Percentiles rank a stretch among this genome's conserved stretches.
Evolutionary conservation across 2,797 vertebrate genomes (phyloP).

Genomic region (Pangasius djambal): DNA sequence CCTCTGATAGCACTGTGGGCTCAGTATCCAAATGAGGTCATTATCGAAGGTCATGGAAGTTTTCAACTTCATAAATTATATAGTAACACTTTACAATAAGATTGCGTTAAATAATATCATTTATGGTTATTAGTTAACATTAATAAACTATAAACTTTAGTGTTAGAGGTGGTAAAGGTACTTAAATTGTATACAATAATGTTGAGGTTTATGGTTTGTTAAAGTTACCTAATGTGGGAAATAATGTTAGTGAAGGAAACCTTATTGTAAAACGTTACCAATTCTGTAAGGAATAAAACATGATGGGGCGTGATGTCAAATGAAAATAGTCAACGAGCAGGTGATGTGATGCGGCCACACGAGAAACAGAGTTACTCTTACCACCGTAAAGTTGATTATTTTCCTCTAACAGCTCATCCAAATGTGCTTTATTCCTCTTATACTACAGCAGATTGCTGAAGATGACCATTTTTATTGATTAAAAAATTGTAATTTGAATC

Average conservation of each 20-base stretch:
- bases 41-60: slow-evolving; percentile 24
- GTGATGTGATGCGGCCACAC: too few species aligned
- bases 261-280: background rate
- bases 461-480: background rate
- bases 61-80: background rate
- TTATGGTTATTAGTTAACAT: background rate
- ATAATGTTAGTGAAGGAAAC: background rate
- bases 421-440: background rate
- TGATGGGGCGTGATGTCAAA: background rate
- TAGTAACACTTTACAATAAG: background rate
- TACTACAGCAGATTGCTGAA: background rate
- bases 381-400: background rate
- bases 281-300: background rate
- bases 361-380: background rate
- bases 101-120: background rate
- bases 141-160: background rate
- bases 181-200: background rate
- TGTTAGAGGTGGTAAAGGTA: background rate
- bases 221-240: background rate
- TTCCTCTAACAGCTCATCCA: background rate
- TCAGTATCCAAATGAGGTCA: slow-evolving; percentile 15
- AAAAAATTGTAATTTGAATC: background rate
- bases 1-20: background rate
- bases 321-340: background rate
- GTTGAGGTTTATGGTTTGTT: background rate